Evolutionary conservation across 2,113 vertebrate genomes (phyloP).

Genomic region (Crotalus tigris): DNA sequence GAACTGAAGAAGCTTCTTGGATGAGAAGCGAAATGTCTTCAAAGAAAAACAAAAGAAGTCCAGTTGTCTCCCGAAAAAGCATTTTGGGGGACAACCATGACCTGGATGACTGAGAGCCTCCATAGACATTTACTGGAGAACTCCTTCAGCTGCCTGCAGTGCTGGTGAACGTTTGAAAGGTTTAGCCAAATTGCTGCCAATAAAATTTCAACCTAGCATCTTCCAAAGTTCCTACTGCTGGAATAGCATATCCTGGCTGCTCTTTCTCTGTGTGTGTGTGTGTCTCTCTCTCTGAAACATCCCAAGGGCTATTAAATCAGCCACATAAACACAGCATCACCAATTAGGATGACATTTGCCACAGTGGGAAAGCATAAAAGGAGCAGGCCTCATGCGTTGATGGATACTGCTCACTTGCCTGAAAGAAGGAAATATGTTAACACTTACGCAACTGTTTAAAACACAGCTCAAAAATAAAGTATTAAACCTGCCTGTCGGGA

Average conservation of each 20-base stretch:
- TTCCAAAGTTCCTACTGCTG: neutral
- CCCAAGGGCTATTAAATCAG: neutral
- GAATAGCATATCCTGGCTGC: neutral
- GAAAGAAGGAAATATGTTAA: conserved; percentile 9
- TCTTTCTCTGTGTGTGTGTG: too few species aligned
- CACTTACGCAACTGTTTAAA: conserved; percentile 15
- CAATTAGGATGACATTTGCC: neutral
- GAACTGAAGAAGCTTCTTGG: too few species aligned
- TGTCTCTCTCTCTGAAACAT: neutral
- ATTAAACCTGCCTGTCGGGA: conserved; percentile 18
- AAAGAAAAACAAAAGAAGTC: neutral
- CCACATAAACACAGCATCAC: neutral
- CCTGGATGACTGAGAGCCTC: neutral
- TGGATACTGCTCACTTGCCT: neutral
- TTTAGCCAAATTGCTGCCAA: neutral
- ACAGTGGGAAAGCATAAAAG: neutral
- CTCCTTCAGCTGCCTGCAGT: neutral
- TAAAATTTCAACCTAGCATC: neutral
- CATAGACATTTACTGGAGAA: neutral
- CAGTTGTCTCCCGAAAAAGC: neutral
- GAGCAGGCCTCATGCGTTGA: neutral
- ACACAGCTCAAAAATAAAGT: conserved; percentile 7
- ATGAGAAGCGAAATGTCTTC: too few species aligned
- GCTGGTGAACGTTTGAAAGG: neutral
- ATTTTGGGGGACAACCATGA: neutral